Evolutionary conservation across 2,113 vertebrate genomes (phyloP), one percentile per base, ranked within the genome.

Genomic region (Phrynocephalus versicolor): DNA sequence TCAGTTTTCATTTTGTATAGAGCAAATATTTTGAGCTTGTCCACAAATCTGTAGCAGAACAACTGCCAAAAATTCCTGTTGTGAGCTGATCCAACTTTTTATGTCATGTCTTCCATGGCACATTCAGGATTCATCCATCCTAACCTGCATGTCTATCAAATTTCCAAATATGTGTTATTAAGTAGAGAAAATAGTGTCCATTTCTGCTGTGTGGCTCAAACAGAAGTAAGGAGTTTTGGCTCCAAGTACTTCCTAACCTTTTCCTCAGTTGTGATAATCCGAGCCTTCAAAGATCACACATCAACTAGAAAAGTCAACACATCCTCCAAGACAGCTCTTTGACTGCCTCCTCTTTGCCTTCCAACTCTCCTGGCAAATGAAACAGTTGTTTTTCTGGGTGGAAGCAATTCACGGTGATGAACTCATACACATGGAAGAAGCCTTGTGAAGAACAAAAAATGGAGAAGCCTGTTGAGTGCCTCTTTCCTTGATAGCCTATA

Each of bases 231-330:
- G 14, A 25, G 23, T 67, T 67, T 67, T 67, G 27, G 64, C 35
- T 39, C 33, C 57, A 33, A 79, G 14, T 23, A 79, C 10, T 62
- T 70, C 51, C 45, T 57, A 82, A 71, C 33, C 5, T 8, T 71
- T 70, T 58, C 19, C 81, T 72, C 67, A 27, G 33, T 14, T 55
- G 64, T 35, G n/a, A 70, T 70, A 57, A 51, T 23, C 65, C 70
- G 65, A 70, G n/a, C 30, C 30, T 81, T 70, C 55, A 41, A 23
- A 71, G 80, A 71, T n/a, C 80, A 71, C 45, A 82, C 30, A 82
- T n/a, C 27, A 37, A 19, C 39, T 33, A 35, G n/a, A n/a, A 71
- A 57, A 15, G 19, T n/a, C 23, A 57, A 39, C 70, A 13, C 6
- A 58, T 58, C 67, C 19, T 27, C n/a, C 51, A 82, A 37, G 21